Evolutionary conservation across 1,140 invertebrate genomes (phyloP).

Genomic region (Zaprionus inermis): DNA sequence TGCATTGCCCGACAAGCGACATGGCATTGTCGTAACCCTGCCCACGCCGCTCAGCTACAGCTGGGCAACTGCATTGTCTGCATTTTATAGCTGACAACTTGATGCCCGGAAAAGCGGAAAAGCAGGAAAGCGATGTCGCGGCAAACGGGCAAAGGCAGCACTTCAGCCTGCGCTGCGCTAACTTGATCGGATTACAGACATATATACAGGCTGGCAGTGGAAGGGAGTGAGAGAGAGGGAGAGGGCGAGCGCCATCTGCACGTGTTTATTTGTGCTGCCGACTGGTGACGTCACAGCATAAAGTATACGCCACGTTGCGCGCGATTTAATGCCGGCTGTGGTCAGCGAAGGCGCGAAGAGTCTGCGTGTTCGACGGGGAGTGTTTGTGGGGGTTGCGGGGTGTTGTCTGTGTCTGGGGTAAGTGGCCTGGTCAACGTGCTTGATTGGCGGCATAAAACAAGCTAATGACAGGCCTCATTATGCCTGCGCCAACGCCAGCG

Average conservation of each 20-base stretch:
- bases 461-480: constrained; percentile 77
- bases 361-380: no score
- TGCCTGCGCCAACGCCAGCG: no score
- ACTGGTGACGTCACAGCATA: background rate
- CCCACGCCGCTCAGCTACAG: background rate
- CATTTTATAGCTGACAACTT: constrained; percentile 33
- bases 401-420: accelerated
- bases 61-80: constrained; percentile 19
- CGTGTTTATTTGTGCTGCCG: background rate
- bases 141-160: constrained; percentile 29
- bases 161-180: constrained; percentile 4
- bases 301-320: background rate
- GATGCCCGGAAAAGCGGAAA: constrained; percentile 20
- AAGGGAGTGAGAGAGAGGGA: no score
- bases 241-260: no score
- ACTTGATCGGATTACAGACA: constrained; percentile 22
- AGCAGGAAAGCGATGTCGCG: constrained; percentile 7
- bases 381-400: no score
- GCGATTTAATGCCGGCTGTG: background rate
- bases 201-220: background rate
- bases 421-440: constrained; percentile 42
- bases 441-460: constrained; percentile 78
- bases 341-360: background rate
- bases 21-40: constrained; percentile 14
- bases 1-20: constrained; percentile 41